Base-by-base conservation (phyloP, 2,113 vertebrate species). In the Tyto alba region DNA sequence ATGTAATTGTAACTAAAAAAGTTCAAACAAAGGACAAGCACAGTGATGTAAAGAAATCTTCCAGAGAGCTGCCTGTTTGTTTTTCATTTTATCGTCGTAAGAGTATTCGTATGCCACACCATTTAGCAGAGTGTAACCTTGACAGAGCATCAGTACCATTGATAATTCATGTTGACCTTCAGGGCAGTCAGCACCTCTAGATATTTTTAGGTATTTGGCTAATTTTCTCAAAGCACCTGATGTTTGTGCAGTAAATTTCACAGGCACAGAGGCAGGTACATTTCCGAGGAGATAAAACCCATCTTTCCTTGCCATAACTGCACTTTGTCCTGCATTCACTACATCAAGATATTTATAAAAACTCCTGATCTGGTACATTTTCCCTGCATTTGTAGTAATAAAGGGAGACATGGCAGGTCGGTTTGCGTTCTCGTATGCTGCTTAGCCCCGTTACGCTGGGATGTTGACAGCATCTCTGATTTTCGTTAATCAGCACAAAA, bases 161-260 rank as follows among this genome's bases (percentile, higher is more conserved):
- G 95, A 82, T 36, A 94, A 86, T 85, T 95, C 45, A 57, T 11
- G 16, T 60, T 90, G 92, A 97, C 96, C 93, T 97, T 97, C 90
- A 96, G 82, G 77, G 85, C 75, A 77, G 77, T 87, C 90, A 93
- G 74, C 91, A 95, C 48, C 62, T 89, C 50, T 52, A 55, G 90
- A 72, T 96, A 97, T 96, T 94, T 96, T 96, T 95, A 93, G 92
- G 53, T 83, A 87, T 94, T 91, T 93, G 93, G 88, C 87, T 80
- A 90, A 89, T 93, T 97, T 96, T 91, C 89, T 81, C 45, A 80
- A 76, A 91, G 87, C 93, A 96, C 82, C 88, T 95, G 90, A 95
- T 72, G n/a, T 92, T 96, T 94, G 95, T 93, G 89, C 87, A 85
- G 93, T 96, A 82, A 57, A 90, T 95, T 90, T 96, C 63, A 77